Evolutionary conservation across 2,888 invertebrate genomes (phyloP).

Genomic region (Timema podura): DNA sequence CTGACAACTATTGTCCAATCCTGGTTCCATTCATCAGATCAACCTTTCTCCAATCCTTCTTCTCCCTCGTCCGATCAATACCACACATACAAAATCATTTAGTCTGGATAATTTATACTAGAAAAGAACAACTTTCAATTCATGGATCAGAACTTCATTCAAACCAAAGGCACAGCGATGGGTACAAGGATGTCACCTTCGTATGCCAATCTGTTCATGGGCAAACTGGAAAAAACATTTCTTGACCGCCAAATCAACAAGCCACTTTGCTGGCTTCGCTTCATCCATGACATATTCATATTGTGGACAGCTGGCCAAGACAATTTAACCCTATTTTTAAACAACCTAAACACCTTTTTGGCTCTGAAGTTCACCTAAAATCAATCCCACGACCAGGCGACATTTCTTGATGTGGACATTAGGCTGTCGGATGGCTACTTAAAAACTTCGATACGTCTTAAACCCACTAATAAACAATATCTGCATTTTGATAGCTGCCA

Average conservation of each 20-base stretch:
- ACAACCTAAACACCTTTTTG: not conserved
- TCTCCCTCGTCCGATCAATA: too few species aligned
- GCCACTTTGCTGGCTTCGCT: slow-evolving; percentile 1
- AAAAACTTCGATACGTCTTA: not conserved
- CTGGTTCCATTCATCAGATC: too few species aligned
- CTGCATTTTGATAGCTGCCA: too few species aligned
- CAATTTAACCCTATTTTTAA: too few species aligned
- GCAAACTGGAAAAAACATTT: not conserved
- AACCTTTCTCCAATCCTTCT: too few species aligned
- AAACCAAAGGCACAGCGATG: slow-evolving; percentile 14
- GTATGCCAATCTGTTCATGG: slow-evolving; percentile 14
- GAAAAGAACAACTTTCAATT: too few species aligned
- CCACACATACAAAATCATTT: too few species aligned
- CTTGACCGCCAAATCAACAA: not conserved
- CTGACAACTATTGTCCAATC: too few species aligned
- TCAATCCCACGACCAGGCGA: not conserved
- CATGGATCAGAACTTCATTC: too few species aligned
- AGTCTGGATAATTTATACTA: too few species aligned
- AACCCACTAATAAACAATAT: not conserved
- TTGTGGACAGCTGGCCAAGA: not conserved
- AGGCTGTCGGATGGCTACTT: not conserved
- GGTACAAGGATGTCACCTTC: slow-evolving; percentile 12
- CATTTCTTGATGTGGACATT: not conserved
- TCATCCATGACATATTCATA: slow-evolving; percentile 17
- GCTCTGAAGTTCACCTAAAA: not conserved